A percentile compares a stretch with the other conserved stretches of the same genome.
Evolutionary conservation across 1,140 invertebrate genomes (phyloP).

Genomic region (Nasonia vitripennis): DNA sequence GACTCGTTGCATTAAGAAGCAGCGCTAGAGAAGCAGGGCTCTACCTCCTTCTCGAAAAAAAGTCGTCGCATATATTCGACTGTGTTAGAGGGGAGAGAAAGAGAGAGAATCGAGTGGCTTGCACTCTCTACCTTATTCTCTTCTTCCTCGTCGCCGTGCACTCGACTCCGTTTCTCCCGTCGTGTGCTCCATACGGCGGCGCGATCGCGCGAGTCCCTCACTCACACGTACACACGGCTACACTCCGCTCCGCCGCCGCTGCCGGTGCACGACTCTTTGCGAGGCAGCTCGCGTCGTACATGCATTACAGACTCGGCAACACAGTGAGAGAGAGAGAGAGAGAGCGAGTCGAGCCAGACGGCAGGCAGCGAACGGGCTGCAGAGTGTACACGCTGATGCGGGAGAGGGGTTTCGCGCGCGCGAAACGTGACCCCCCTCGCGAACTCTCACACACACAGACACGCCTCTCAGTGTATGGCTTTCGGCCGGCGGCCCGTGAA

Average conservation of each 20-base stretch:
- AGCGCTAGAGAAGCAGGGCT: neutral
- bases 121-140: neutral
- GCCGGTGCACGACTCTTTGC: conserved; percentile 7
- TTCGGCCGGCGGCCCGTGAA: conserved; percentile 23
- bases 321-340: neutral
- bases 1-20: neutral
- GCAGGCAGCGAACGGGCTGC: neutral
- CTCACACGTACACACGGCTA: neutral
- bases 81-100: neutral
- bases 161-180: neutral
- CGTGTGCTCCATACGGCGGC: neutral
- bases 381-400: neutral
- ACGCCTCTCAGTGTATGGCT: neutral
- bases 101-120: neutral
- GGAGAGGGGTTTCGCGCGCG: conserved; percentile 17
- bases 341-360: neutral
- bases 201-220: conserved; percentile 10
- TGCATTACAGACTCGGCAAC: conserved; percentile 1
- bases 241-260: neutral
- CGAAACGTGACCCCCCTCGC: conserved; percentile 41
- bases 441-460: neutral
- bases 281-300: neutral
- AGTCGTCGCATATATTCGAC: neutral
- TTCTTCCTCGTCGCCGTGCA: neutral
- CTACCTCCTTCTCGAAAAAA: neutral